phyloP scores from a whole-genome alignment of 35 echinoderm and acorn worm genomes.

The Lytechinus variegatus region DNA sequence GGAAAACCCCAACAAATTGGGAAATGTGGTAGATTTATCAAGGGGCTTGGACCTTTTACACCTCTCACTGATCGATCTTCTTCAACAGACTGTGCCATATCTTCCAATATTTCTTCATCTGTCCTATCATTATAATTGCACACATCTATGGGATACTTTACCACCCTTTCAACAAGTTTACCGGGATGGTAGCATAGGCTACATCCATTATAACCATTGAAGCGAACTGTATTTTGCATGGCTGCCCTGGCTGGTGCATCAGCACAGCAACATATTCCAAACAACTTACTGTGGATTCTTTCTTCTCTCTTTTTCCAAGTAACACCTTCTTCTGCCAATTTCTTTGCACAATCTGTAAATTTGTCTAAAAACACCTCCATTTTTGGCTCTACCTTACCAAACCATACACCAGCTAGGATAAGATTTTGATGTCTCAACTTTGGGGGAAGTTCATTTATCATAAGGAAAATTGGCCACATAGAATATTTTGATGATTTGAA shows the following conservation, averaged over 20 bases:
- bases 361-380: constrained; percentile 61
- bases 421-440: constrained; percentile 58
- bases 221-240: too few relatives aligned
- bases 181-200: too few relatives aligned
- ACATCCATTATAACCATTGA: too few relatives aligned
- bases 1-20: too few relatives aligned
- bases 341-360: constrained; percentile 43
- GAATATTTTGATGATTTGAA: constrained; percentile 65
- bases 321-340: constrained; percentile 54
- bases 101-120: too few relatives aligned
- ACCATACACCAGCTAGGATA: constrained; percentile 63
- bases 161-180: too few relatives aligned
- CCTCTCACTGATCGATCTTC: too few relatives aligned
- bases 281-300: constrained; percentile 54
- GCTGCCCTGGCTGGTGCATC: constrained; percentile 70
- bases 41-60: too few relatives aligned
- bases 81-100: too few relatives aligned
- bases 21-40: too few relatives aligned
- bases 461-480: constrained; percentile 64
- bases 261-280: constrained; percentile 71
- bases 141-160: too few relatives aligned
- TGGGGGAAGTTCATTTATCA: constrained; percentile 71
- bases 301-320: constrained; percentile 56
- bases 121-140: too few relatives aligned
- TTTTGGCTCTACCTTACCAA: constrained; percentile 54